Percentiles rank a stretch among this genome's conserved stretches.
Conservation (phyloP, 2,888 invertebrate species). For the Caenorhabditis afra region DNA sequence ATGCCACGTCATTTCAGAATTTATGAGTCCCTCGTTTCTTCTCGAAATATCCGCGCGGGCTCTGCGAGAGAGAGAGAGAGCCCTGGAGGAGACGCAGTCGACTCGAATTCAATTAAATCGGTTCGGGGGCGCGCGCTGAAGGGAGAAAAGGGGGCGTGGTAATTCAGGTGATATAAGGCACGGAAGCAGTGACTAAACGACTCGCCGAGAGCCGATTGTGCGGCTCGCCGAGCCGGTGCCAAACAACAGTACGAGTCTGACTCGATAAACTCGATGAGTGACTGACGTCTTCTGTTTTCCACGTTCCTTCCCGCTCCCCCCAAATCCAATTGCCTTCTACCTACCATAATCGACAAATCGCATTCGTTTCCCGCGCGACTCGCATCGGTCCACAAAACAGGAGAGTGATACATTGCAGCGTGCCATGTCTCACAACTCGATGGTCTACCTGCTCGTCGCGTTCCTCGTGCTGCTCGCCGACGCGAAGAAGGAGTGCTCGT, state of each 20-base stretch:
- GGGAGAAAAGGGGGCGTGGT: constrained; percentile 22
- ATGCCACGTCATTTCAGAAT: constrained; percentile 25
- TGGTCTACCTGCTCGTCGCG: constrained; percentile 18
- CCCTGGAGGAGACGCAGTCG: constrained; percentile 27
- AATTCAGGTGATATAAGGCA: constrained; percentile 35
- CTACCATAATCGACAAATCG: constrained; percentile 17
- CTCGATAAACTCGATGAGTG: constrained; percentile 26
- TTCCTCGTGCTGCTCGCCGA: constrained; percentile 1
- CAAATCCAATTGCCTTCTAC: constrained; percentile 12
- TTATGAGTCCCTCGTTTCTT: not conserved
- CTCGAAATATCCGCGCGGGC: constrained; percentile 10
- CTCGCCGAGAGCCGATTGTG: not conserved
- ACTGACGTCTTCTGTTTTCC: constrained; percentile 24
- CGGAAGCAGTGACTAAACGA: constrained; percentile 17
- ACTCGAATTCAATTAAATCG: constrained; percentile 34
- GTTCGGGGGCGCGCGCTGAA: constrained; percentile 1
- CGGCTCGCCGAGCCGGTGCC: too few relatives aligned
- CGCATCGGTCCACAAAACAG: constrained; percentile 12
- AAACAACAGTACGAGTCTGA: constrained; percentile 31
- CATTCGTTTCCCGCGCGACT: not conserved
- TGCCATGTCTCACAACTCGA: constrained; percentile 21
- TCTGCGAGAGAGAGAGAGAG: not conserved
- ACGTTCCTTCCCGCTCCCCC: not conserved
- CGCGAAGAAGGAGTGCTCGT: constrained; percentile 31
- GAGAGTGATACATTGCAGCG: constrained; percentile 6